These are phyloP conservation scores for Ptilonorhynchus violaceus DNA, from an alignment of 2,113 vertebrate genomes.

Conservation along the genomic window DNA sequence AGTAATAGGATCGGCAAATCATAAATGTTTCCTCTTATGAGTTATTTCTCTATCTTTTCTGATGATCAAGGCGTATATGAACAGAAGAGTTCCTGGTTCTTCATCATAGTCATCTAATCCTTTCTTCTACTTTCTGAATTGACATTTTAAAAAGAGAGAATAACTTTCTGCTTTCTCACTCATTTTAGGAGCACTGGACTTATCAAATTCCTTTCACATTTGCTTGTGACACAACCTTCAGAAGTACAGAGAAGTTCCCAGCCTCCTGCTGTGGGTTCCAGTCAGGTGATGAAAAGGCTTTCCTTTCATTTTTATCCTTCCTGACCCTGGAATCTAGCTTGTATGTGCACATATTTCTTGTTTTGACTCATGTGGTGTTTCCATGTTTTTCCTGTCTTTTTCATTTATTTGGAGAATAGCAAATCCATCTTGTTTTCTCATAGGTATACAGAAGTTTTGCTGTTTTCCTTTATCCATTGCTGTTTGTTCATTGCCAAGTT, in stretches of 20 bases:
- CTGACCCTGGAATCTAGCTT: background rate
- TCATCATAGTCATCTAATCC: background rate
- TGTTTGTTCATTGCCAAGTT: background rate
- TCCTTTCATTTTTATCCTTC: background rate
- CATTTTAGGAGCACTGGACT: background rate
- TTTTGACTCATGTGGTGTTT: background rate
- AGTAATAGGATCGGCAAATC: background rate
- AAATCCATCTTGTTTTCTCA: background rate
- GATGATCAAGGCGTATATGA: background rate
- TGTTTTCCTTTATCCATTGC: background rate
- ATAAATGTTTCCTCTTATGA: background rate
- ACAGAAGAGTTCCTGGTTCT: background rate
- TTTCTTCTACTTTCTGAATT: background rate
- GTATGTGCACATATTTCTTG: background rate
- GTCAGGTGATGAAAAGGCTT: background rate
- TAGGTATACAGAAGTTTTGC: background rate
- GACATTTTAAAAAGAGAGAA: background rate
- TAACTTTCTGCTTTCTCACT: background rate
- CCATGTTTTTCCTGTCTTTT: background rate
- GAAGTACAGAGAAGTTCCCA: background rate
- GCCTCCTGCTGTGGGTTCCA: background rate
- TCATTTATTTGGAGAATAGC: background rate
- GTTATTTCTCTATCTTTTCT: background rate
- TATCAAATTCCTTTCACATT: background rate
- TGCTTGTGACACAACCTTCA: background rate